phyloP scores from a whole-genome alignment of 2,888 invertebrate species.

The Leucania comma region DNA sequence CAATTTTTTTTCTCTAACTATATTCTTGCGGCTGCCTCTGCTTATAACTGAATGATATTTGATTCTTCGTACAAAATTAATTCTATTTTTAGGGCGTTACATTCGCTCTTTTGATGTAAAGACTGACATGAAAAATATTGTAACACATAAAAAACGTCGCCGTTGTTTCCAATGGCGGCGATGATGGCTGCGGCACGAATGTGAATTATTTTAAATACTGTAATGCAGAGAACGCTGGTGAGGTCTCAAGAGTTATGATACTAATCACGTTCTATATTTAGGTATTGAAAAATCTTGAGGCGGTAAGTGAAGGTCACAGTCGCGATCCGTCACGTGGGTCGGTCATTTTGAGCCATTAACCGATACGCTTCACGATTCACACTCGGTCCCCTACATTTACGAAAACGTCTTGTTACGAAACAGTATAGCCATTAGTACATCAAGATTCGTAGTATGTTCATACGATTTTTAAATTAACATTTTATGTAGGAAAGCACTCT shows the following conservation, averaged over 20 bases:
- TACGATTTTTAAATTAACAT: slow-evolving; percentile 62
- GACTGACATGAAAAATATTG: slow-evolving; percentile 63
- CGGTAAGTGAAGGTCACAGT: slow-evolving; percentile 75
- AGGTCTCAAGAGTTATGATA: slow-evolving; percentile 25
- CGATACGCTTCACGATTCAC: slow-evolving; percentile 80
- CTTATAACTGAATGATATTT: slow-evolving; percentile 85
- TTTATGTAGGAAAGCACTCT: slow-evolving; percentile 64
- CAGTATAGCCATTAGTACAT: slow-evolving; percentile 35
- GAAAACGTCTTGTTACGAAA: slow-evolving; percentile 55
- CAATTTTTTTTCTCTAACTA: slow-evolving; percentile 78
- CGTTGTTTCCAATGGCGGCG: slow-evolving; percentile 38
- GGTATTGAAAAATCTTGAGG: slow-evolving; percentile 63
- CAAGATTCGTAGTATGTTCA: slow-evolving; percentile 28
- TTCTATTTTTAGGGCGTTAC: slow-evolving; percentile 84
- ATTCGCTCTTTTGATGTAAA: slow-evolving; percentile 70
- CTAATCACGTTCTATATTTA: slow-evolving; percentile 62
- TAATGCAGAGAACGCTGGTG: slow-evolving; percentile 26
- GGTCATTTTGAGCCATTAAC: slow-evolving; percentile 81
- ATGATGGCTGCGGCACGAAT: slow-evolving; percentile 39
- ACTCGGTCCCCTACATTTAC: slow-evolving; percentile 56
- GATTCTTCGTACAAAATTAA: slow-evolving; percentile 84
- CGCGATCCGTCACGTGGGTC: slow-evolving; percentile 72
- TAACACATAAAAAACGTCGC: slow-evolving; percentile 48
- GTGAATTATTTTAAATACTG: slow-evolving; percentile 35
- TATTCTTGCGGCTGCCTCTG: slow-evolving; percentile 83